phyloP scores from a whole-genome alignment of 2,113 vertebrate genomes.

The Alces alces region DNA sequence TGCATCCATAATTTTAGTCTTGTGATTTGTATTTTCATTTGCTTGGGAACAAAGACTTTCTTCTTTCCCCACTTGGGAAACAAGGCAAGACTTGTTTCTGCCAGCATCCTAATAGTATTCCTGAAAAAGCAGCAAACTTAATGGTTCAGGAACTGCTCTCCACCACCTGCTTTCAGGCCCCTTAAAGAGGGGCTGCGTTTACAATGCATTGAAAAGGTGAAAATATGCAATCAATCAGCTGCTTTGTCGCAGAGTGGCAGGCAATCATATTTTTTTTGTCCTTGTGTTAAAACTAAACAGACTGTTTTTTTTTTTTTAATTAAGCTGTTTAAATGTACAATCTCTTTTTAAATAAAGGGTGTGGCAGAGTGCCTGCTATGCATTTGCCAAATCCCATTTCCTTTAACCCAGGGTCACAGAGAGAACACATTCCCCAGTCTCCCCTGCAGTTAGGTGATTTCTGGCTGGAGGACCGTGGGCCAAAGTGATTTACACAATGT shows the following conservation, averaged over 20 bases:
- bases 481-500: neutral
- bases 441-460: neutral
- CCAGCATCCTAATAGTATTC: slow-evolving; percentile 31
- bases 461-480: neutral
- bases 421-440: neutral
- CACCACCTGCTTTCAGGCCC: slow-evolving; percentile 26
- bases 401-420: neutral
- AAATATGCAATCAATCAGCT: slow-evolving; percentile 45
- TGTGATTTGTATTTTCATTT: slow-evolving; percentile 71
- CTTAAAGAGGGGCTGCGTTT: neutral
- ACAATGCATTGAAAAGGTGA: slow-evolving; percentile 45
- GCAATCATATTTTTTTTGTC: slow-evolving; percentile 16
- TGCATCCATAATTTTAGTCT: slow-evolving; percentile 64
- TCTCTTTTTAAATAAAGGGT: slow-evolving; percentile 26
- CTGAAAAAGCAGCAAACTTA: slow-evolving; percentile 44
- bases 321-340: neutral
- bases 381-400: neutral
- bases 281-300: slow-evolving; percentile 27
- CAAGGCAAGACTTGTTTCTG: slow-evolving; percentile 59
- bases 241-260: slow-evolving; percentile 2
- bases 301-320: neutral
- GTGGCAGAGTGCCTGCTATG: neutral
- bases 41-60: slow-evolving; percentile 70
- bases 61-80: slow-evolving; percentile 56
- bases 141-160: slow-evolving; percentile 17